phyloP scores from a whole-genome alignment of 2,888 invertebrate species.

The Luffia ferchaultella region DNA sequence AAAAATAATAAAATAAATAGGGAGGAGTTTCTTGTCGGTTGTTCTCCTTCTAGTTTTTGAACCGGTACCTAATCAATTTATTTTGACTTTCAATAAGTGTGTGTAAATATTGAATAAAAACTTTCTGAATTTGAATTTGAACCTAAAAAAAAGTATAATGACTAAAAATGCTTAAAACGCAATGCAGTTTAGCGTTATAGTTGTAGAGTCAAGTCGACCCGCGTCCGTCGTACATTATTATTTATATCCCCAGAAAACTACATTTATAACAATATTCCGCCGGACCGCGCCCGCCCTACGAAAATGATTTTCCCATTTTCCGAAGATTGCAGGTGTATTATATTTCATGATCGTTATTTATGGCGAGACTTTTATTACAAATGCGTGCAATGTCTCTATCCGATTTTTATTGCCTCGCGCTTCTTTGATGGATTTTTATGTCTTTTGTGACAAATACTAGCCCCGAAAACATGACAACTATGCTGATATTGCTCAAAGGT shows the following conservation, averaged over 20 bases:
- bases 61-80: no score
- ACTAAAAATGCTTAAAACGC: no score
- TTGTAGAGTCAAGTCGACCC: not conserved
- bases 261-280: constrained; percentile 66
- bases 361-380: constrained; percentile 64
- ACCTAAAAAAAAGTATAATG: no score
- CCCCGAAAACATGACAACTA: not conserved
- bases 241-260: constrained; percentile 59
- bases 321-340: constrained; percentile 66
- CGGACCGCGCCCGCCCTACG: constrained; percentile 62
- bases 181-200: not conserved
- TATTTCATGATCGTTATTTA: constrained; percentile 67
- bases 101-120: no score
- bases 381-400: constrained; percentile 66
- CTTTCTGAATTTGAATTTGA: no score
- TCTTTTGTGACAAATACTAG: constrained; percentile 41
- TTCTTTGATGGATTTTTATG: constrained; percentile 49
- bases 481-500: not conserved
- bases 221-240: constrained; percentile 40
- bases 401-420: constrained; percentile 55
- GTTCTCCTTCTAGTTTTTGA: no score
- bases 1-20: no score
- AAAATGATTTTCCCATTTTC: constrained; percentile 66
- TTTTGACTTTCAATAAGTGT: no score
- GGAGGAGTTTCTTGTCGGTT: no score